Evolutionary conservation across 1,140 invertebrate species (phyloP).

Genomic region (Drosophila auraria): DNA sequence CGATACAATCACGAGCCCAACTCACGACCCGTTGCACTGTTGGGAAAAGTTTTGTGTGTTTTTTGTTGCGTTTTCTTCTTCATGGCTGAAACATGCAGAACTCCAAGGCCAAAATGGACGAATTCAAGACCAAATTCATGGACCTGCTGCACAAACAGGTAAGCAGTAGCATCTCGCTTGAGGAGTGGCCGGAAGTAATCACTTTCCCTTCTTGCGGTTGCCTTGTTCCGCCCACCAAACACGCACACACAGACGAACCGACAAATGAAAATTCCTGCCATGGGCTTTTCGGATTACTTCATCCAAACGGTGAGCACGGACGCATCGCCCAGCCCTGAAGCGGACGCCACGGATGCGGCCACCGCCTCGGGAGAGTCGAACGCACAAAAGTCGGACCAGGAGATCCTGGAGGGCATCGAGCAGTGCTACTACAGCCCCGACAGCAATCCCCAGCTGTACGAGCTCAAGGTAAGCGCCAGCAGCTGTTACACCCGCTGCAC

Average conservation of each 20-base stretch:
- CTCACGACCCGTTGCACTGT: constrained; percentile 7
- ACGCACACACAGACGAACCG: constrained; percentile 70
- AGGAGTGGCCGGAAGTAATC: not conserved
- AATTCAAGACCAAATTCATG: constrained; percentile 86
- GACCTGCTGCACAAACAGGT: constrained; percentile 87
- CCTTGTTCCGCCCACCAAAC: constrained; percentile 14
- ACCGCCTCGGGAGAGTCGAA: constrained; percentile 11
- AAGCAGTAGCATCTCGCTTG: constrained; percentile 1
- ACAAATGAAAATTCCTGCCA: constrained; percentile 86
- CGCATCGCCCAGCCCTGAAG: constrained; percentile 34
- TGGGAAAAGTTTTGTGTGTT: constrained; percentile 39
- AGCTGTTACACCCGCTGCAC: not conserved
- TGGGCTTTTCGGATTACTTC: constrained; percentile 87
- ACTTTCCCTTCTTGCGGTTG: not conserved
- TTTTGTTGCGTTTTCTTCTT: constrained; percentile 48
- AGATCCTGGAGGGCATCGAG: constrained; percentile 91
- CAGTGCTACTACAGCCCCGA: constrained; percentile 88
- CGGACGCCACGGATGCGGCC: constrained; percentile 26
- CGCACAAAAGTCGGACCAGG: constrained; percentile 88
- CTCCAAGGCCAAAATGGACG: constrained; percentile 86
- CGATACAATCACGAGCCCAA: not conserved
- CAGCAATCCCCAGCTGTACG: constrained; percentile 89
- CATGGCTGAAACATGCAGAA: constrained; percentile 80
- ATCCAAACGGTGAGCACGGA: constrained; percentile 75
- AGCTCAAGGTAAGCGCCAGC: constrained; percentile 86